Evolutionary conservation across 2,888 invertebrate genomes (phyloP).

Genomic region (Aspidiotus destructor): DNA sequence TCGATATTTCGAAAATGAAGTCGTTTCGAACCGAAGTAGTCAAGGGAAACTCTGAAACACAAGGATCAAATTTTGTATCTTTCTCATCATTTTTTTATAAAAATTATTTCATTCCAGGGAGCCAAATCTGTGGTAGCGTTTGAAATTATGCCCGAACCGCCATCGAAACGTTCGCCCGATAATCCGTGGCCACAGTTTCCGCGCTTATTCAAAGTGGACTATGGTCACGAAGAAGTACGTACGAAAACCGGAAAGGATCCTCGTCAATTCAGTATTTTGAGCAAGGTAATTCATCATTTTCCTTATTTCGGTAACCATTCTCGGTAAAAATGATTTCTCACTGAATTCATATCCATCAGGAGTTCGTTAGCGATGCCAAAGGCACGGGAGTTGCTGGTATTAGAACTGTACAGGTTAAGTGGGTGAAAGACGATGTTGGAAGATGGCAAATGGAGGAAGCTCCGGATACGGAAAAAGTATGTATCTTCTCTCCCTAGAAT

Average conservation of each 20-base stretch:
- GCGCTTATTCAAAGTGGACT: slow-evolving; percentile 89
- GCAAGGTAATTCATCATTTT: slow-evolving; percentile 51
- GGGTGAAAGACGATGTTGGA: slow-evolving; percentile 84
- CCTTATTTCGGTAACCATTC: neutral
- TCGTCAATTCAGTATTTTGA: slow-evolving; percentile 82
- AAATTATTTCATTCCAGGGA: slow-evolving; percentile 51
- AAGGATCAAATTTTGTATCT: neutral
- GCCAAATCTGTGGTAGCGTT: slow-evolving; percentile 88
- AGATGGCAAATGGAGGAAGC: slow-evolving; percentile 90
- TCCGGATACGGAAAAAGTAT: slow-evolving; percentile 60
- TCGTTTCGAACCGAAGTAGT: no score
- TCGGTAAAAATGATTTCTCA: neutral
- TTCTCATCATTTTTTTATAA: neutral
- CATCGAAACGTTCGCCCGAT: slow-evolving; percentile 63
- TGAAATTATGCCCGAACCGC: slow-evolving; percentile 92
- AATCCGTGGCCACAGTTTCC: slow-evolving; percentile 99
- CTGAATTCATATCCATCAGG: slow-evolving; percentile 43
- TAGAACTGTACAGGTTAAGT: slow-evolving; percentile 79
- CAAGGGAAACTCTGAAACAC: neutral
- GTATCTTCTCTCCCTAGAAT: neutral
- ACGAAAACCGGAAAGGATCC: slow-evolving; percentile 89
- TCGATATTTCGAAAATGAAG: no score
- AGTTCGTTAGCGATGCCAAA: slow-evolving; percentile 80
- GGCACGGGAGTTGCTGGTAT: slow-evolving; percentile 81
- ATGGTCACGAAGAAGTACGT: slow-evolving; percentile 91